A percentile compares a stretch with the other conserved stretches of the same genome.
These are phyloP conservation scores for Bhutanitis thaidina DNA, from an alignment of 2,888 invertebrate genomes.

Conservation along the genomic window DNA sequence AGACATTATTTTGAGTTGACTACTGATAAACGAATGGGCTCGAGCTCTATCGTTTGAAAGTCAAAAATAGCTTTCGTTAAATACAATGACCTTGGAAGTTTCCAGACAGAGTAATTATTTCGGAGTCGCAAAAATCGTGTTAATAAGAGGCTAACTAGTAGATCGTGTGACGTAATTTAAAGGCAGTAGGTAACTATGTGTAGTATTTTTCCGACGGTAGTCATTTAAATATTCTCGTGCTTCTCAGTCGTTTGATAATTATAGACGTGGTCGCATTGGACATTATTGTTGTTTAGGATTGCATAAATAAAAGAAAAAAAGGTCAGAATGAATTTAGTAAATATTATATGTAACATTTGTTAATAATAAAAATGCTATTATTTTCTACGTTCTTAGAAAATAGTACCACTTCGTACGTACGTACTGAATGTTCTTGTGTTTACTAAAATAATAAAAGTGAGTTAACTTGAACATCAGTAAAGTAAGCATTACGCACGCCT, in stretches of 20 bases:
- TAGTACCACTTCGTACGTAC: too few relatives aligned
- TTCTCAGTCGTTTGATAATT: slow-evolving; percentile 41
- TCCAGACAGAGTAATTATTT: slow-evolving; percentile 7
- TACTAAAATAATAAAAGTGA: too few relatives aligned
- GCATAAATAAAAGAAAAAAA: too few relatives aligned
- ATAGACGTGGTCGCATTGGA: slow-evolving; percentile 39
- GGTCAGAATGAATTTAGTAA: too few relatives aligned
- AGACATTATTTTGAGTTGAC: neutral
- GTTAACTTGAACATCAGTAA: too few relatives aligned
- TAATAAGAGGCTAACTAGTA: slow-evolving; percentile 13
- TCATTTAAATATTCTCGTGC: slow-evolving; percentile 19
- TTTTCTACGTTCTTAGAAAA: too few relatives aligned
- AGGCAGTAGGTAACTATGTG: slow-evolving; percentile 20
- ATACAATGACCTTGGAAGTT: slow-evolving; percentile 9
- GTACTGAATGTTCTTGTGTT: too few relatives aligned
- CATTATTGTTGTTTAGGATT: neutral
- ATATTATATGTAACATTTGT: too few relatives aligned
- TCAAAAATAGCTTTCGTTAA: too few relatives aligned
- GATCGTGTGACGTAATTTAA: slow-evolving; percentile 23
- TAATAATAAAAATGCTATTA: too few relatives aligned
- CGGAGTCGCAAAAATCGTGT: slow-evolving; percentile 2
- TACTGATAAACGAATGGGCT: neutral
- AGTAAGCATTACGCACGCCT: too few relatives aligned
- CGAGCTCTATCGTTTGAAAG: too few relatives aligned
- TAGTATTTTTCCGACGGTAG: slow-evolving; percentile 41